phyloP scores from a whole-genome alignment of 1,140 invertebrate species.

The Anagrus nilaparvatae region DNA sequence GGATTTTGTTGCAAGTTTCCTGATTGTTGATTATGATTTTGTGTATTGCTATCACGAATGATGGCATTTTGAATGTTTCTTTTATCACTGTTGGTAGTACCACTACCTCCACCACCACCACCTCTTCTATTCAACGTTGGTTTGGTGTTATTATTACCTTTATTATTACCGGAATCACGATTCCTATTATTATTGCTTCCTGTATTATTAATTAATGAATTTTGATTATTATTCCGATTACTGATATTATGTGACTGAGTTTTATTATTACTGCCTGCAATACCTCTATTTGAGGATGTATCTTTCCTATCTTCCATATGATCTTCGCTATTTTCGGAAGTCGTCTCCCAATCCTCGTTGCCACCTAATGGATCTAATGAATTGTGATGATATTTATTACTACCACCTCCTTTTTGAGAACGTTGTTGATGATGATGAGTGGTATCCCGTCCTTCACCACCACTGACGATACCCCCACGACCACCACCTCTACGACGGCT shows the following conservation, averaged over 20 bases:
- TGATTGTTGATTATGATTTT: constrained; percentile 30
- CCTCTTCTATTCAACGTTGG: background rate
- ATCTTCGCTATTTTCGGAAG: constrained; percentile 56
- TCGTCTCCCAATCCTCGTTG: constrained; percentile 59
- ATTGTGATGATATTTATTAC: constrained; percentile 22
- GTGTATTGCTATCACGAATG: constrained; percentile 19
- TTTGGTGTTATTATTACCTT: too few species aligned
- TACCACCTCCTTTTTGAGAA: too few species aligned
- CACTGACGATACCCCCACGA: constrained; percentile 8
- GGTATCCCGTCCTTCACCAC: too few species aligned
- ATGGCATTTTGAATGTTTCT: constrained; percentile 27
- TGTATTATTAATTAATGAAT: constrained; percentile 19
- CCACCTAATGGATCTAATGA: constrained; percentile 40
- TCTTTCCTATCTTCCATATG: constrained; percentile 39
- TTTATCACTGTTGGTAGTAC: constrained; percentile 21
- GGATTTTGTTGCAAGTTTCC: constrained; percentile 25
- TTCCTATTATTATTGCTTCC: constrained; percentile 4
- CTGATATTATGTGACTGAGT: constrained; percentile 24
- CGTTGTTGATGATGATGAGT: too few species aligned
- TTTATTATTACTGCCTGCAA: constrained; percentile 15
- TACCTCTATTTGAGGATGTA: constrained; percentile 8
- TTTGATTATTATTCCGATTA: constrained; percentile 24
- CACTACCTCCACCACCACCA: background rate
- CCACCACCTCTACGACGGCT: constrained; percentile 31
- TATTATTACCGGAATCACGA: too few species aligned